phyloP scores from a whole-genome alignment of 37 sponge, comb jelly and placozoan genomes.

The Halichondria panicea region DNA sequence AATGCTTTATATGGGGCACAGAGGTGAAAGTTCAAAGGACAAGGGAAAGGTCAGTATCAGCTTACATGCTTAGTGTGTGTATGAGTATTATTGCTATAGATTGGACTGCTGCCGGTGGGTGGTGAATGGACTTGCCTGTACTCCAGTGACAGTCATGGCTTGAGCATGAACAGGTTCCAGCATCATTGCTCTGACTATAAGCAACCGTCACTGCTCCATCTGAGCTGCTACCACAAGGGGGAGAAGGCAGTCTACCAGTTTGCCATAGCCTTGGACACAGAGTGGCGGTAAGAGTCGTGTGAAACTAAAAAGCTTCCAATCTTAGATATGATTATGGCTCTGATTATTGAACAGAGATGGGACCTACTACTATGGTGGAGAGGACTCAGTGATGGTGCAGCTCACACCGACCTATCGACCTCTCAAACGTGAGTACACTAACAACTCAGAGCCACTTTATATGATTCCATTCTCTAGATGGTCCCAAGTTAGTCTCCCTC shows the following conservation, averaged over 20 bases:
- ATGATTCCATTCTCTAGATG: constrained; percentile 28
- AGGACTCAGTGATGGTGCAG: constrained; percentile 46
- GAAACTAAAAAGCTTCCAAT: constrained; percentile 14
- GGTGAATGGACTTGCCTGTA: constrained; percentile 69
- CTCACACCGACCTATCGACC: constrained; percentile 45
- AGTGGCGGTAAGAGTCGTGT: constrained; percentile 63
- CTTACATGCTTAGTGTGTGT: background rate
- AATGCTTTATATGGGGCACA: constrained; percentile 36
- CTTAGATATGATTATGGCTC: background rate
- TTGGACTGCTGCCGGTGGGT: too few species aligned
- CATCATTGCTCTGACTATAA: constrained; percentile 73
- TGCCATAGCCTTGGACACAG: constrained; percentile 62
- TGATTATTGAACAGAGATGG: constrained; percentile 49
- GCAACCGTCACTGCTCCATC: constrained; percentile 51
- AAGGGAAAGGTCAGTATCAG: background rate
- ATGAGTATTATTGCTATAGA: background rate
- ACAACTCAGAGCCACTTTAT: background rate
- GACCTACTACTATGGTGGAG: constrained; percentile 62
- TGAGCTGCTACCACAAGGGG: constrained; percentile 21
- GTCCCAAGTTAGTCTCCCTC: constrained; percentile 61
- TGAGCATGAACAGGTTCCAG: constrained; percentile 69
- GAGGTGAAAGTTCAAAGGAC: background rate
- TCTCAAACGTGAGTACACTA: constrained; percentile 33
- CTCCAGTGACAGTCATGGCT: constrained; percentile 57
- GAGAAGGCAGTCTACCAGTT: constrained; percentile 29